These are phyloP conservation scores for Trachythela sp. DNA, from an alignment of 64 coral and sea anemone genomes.

Conservation along the genomic window DNA sequence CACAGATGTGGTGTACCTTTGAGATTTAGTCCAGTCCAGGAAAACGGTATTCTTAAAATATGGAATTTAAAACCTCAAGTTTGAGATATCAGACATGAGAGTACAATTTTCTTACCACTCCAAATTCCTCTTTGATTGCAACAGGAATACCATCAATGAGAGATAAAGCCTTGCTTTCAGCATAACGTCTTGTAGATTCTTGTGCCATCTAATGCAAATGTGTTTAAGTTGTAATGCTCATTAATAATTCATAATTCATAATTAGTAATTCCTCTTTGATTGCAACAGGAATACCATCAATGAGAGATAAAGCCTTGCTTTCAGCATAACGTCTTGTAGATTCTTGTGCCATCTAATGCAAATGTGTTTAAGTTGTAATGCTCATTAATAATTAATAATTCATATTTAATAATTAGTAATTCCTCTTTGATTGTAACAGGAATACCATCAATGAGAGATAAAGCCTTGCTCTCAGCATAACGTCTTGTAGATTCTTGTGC, in stretches of 20 bases:
- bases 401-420: too few relatives aligned
- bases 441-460: slow-evolving; percentile 90
- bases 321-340: slow-evolving; percentile 71
- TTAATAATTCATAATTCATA: neutral
- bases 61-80: too few relatives aligned
- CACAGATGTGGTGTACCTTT: too few relatives aligned
- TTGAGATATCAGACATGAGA: too few relatives aligned
- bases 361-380: too few relatives aligned
- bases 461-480: slow-evolving; percentile 53
- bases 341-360: slow-evolving; percentile 69
- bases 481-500: slow-evolving; percentile 71
- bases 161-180: slow-evolving; percentile 58
- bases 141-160: slow-evolving; percentile 93
- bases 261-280: slow-evolving; percentile 81
- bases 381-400: neutral
- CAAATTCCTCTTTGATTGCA: slow-evolving; percentile 71
- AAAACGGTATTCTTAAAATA: too few relatives aligned
- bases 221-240: neutral
- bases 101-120: slow-evolving; percentile 77
- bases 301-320: slow-evolving; percentile 63
- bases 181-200: slow-evolving; percentile 73
- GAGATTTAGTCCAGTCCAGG: too few relatives aligned
- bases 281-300: slow-evolving; percentile 90
- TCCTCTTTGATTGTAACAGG: slow-evolving; percentile 86
- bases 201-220: slow-evolving; percentile 70